Evolutionary conservation across 2,888 invertebrate species (phyloP), one percentile per base, ranked within the genome.

Genomic region (Drosophila trichaetosa): DNA sequence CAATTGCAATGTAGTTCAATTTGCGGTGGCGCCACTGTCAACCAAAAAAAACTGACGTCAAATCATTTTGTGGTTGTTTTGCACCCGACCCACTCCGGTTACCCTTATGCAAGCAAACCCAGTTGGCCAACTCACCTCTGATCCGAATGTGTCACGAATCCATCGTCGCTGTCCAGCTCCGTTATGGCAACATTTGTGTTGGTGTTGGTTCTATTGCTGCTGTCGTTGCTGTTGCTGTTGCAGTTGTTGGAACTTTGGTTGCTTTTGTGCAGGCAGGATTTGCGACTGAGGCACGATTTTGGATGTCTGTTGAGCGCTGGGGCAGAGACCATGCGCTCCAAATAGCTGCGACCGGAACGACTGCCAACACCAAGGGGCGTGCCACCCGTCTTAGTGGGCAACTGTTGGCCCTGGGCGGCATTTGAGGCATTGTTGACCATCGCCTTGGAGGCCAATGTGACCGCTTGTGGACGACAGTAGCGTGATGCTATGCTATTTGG

Each of bases 201-300:
- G 54, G 64, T 63, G 27, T 34, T 36, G 18, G 2, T n/a, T 65
- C 54, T 51, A 81, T 76, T 24, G 38, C 57, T 21, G 11, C 18
- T 52, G 64, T 69, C 65, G 72, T 61, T 46, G 33, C 36, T 8
- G 52, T 63, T 4, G 73, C 64, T 31, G 63, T 65, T 62, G 62
- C 69, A 34, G 54, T 38, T 53, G 34, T 8, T 56, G 64, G 49
- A 36, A 56, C 62, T 60, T 72, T 74, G 72, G 46, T 75, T 80
- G 68, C 60, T 42, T 62, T 80, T 84, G 65, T 91, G 87, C 70
- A 88, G 89, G 90, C 91, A 91, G 83, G 90, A 90, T 80, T 91
- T 90, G 66, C 92, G 91, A 67, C 91, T 94, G 46, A 95, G 91
- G 80, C 94, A 94, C 34, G 95, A 95, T 76, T 94, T 94, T 7